These are phyloP conservation scores for Psittacara wagleri DNA, from an alignment of 2,113 vertebrate species.

Conservation along the genomic window DNA sequence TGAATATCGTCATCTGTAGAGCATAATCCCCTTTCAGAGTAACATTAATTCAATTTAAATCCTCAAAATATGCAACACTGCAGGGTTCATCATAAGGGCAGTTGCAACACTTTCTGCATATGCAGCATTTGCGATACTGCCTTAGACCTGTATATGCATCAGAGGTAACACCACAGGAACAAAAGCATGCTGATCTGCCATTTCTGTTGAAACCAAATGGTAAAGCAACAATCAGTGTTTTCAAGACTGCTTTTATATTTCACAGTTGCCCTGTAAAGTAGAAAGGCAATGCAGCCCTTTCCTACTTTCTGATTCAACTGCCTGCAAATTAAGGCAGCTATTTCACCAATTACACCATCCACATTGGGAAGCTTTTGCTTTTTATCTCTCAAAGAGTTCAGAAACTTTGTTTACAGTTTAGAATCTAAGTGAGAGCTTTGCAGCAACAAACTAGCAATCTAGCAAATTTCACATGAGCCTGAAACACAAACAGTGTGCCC, in stretches of 20 bases:
- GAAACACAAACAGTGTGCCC: background rate
- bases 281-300: background rate
- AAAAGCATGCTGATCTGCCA: background rate
- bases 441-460: background rate
- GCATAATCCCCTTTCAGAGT: background rate
- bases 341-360: background rate
- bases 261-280: background rate
- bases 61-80: background rate
- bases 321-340: background rate
- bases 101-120: background rate
- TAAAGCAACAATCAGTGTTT: background rate
- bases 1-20: background rate
- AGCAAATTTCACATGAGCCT: background rate
- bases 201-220: background rate
- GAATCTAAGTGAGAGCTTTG: background rate
- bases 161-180: rapidly evolving
- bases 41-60: background rate
- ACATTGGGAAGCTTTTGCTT: background rate
- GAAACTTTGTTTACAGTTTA: background rate
- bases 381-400: background rate
- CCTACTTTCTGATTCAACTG: background rate
- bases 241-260: background rate
- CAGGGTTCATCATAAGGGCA: background rate
- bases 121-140: background rate
- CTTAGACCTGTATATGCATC: background rate